Percentiles rank a stretch among this genome's conserved stretches.
phyloP scores from a whole-genome alignment of 37 sponge, comb jelly and placozoan genomes.

The Chondrilla cf. caribensis region DNA sequence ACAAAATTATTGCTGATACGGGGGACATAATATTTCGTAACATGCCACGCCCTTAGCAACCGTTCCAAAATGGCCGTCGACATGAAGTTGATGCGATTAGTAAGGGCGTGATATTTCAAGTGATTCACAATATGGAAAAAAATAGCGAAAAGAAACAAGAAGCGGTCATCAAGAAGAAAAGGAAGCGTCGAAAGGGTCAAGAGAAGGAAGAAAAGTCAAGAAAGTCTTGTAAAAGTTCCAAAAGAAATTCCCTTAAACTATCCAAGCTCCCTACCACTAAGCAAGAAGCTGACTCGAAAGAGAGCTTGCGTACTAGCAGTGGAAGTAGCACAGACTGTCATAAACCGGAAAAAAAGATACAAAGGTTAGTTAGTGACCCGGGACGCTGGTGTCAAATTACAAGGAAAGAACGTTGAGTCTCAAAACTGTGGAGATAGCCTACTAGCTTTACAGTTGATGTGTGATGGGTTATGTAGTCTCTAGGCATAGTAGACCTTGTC shows the following conservation, averaged over 20 bases:
- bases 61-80: not conserved
- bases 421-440: no score
- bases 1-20: no score
- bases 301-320: not conserved
- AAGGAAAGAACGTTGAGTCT: no score
- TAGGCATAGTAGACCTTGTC: no score
- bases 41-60: not conserved
- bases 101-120: not conserved
- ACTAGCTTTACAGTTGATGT: no score
- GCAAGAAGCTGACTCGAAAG: not conserved
- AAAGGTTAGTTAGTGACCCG: not conserved
- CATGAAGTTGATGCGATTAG: not conserved
- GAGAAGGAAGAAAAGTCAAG: not conserved
- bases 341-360: constrained; percentile 1
- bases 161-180: not conserved
- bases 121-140: not conserved
- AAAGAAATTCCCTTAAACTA: not conserved
- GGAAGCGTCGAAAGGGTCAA: not conserved
- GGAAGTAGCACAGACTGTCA: constrained; percentile 9
- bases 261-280: not conserved
- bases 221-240: not conserved
- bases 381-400: no score
- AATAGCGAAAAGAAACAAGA: not conserved
- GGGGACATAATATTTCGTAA: no score
- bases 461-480: no score